phyloP scores from a whole-genome alignment of 2,797 vertebrate species.

The Synanceia verrucosa region DNA sequence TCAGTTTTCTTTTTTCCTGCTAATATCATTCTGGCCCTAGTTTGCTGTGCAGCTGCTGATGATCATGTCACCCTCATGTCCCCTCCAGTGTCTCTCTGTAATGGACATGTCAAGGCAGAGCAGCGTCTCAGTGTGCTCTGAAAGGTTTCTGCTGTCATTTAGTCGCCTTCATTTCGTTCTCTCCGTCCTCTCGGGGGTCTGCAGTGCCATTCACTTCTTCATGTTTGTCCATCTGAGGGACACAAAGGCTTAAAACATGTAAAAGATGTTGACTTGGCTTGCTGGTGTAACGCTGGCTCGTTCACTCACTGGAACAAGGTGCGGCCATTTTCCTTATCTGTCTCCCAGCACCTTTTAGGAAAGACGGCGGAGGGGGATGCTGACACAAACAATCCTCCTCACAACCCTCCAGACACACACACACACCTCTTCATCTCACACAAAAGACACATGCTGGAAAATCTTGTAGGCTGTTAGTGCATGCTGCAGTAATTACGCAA shows the following conservation, averaged over 20 bases:
- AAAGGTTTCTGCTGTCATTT: conserved; percentile 42
- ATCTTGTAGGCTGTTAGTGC: conserved; percentile 14
- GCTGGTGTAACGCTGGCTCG: conserved; percentile 22
- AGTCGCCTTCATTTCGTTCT: conserved; percentile 11
- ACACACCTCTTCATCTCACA: conserved; percentile 23
- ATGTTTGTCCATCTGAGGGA: conserved; percentile 3
- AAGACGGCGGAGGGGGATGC: conserved; percentile 16
- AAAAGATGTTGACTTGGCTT: conserved; percentile 20
- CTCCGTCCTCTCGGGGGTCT: conserved; percentile 14
- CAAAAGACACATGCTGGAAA: conserved; percentile 29
- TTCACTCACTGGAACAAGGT: conserved; percentile 14
- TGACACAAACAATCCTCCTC: conserved; percentile 40
- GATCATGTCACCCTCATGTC: conserved; percentile 17
- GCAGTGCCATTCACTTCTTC: not conserved
- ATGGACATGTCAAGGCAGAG: conserved; percentile 37
- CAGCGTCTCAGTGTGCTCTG: not conserved
- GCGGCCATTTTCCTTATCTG: conserved; percentile 52
- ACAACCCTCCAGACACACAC: conserved; percentile 19
- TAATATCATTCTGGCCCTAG: no score
- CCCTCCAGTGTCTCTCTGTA: conserved; percentile 20
- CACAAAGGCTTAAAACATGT: not conserved
- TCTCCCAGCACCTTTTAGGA: conserved; percentile 52
- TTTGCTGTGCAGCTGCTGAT: not conserved
- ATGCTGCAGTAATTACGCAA: conserved; percentile 51
- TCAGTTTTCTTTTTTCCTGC: not conserved